Percentiles rank a stretch among this genome's conserved stretches.
These are phyloP conservation scores for Melanerpes formicivorus DNA, from an alignment of 2,113 vertebrate species.

Conservation along the genomic window DNA sequence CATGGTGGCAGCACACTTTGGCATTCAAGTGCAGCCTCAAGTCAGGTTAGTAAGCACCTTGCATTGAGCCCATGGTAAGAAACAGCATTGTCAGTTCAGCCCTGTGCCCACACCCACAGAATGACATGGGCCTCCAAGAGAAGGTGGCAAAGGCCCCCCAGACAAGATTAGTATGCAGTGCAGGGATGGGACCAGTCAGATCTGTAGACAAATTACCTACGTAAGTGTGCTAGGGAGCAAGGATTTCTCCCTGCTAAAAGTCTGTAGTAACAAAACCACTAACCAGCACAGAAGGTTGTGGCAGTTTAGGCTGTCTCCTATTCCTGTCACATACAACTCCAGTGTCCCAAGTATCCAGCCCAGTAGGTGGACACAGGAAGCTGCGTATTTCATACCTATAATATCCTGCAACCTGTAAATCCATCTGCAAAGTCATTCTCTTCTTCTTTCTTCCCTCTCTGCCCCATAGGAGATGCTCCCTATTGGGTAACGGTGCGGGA, in stretches of 20 bases:
- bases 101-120: not conserved
- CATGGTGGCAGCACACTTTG: fast-evolving
- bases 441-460: too few species aligned
- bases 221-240: not conserved
- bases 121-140: fast-evolving
- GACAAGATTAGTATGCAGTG: fast-evolving
- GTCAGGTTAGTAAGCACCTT: not conserved
- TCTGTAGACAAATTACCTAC: not conserved
- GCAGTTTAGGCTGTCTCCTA: too few species aligned
- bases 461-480: too few species aligned
- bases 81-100: not conserved
- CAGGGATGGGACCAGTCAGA: not conserved
- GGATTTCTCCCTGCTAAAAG: not conserved
- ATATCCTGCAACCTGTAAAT: too few species aligned
- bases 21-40: not conserved
- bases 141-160: fast-evolving
- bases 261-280: not conserved
- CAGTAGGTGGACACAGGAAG: too few species aligned
- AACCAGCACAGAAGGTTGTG: not conserved
- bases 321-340: too few species aligned
- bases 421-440: too few species aligned
- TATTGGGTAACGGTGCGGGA: too few species aligned
- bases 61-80: not conserved
- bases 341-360: too few species aligned
- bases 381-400: too few species aligned